phyloP scores from a whole-genome alignment of 2,113 vertebrate species.

The Callospermophilus lateralis region DNA sequence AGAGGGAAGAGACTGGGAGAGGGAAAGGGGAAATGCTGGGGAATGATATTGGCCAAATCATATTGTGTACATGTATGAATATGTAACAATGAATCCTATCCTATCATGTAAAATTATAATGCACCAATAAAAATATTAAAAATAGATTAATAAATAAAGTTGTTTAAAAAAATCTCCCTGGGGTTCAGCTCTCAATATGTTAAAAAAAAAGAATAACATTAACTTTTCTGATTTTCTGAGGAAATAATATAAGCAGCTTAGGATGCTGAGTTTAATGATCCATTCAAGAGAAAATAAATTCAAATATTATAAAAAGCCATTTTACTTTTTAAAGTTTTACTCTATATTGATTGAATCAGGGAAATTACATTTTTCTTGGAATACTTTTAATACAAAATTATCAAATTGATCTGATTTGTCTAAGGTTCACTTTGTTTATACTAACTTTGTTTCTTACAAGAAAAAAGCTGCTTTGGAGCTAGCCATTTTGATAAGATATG shows the following conservation, averaged over 20 bases:
- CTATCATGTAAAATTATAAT: no score
- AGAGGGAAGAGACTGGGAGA: no score
- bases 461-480: background rate
- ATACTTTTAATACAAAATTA: background rate
- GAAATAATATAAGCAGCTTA: background rate
- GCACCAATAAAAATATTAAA: no score
- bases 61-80: no score
- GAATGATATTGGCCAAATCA: no score
- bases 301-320: background rate
- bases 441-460: background rate
- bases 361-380: background rate
- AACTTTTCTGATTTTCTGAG: conserved; percentile 7
- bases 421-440: background rate
- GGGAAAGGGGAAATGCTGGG: no score
- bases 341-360: background rate
- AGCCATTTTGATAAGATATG: background rate
- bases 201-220: background rate
- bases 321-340: background rate
- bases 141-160: no score
- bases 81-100: no score
- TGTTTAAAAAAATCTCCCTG: no score
- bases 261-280: background rate
- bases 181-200: no score
- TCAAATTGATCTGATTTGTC: background rate
- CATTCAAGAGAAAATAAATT: background rate